A percentile compares a stretch with the other conserved stretches of the same genome.
Evolutionary conservation across 2,797 vertebrate genomes (phyloP).

Genomic region (Mastacembelus armatus): DNA sequence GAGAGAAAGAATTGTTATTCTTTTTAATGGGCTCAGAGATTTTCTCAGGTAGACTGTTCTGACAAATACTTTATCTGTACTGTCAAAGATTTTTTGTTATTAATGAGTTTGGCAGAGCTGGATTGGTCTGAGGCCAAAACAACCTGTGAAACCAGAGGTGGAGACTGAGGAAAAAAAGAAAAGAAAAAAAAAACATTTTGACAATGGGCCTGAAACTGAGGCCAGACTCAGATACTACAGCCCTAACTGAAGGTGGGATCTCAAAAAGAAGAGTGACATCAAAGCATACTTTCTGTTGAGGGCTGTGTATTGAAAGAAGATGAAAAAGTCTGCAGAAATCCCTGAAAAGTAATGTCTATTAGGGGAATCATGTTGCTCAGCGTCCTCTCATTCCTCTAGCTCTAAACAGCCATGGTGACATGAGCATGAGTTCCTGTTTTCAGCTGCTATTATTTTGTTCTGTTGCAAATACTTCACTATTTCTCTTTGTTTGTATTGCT

Average conservation of each 20-base stretch:
- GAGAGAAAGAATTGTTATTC: too few relatives aligned
- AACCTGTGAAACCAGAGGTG: too few relatives aligned
- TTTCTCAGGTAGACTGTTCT: too few relatives aligned
- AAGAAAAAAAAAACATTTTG: background rate
- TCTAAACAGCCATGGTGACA: constrained; percentile 17
- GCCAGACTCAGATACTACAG: background rate
- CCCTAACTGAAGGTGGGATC: background rate
- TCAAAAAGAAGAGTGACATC: background rate
- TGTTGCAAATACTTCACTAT: background rate
- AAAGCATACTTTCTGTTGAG: too few relatives aligned
- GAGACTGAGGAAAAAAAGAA: too few relatives aligned
- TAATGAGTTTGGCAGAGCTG: too few relatives aligned
- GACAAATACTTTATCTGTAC: too few relatives aligned
- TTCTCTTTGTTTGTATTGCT: background rate
- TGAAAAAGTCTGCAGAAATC: background rate
- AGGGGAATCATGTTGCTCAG: background rate
- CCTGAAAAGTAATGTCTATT: background rate
- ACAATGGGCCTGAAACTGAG: background rate
- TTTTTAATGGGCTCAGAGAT: too few relatives aligned
- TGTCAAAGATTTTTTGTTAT: too few relatives aligned
- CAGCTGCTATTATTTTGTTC: background rate
- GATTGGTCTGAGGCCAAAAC: too few relatives aligned
- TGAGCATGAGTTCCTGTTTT: constrained; percentile 1
- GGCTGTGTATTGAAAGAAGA: background rate
- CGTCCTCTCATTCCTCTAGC: background rate